These are phyloP conservation scores for Hydrochoerus hydrochaeris DNA, from an alignment of 2,113 vertebrate species.

Conservation along the genomic window DNA sequence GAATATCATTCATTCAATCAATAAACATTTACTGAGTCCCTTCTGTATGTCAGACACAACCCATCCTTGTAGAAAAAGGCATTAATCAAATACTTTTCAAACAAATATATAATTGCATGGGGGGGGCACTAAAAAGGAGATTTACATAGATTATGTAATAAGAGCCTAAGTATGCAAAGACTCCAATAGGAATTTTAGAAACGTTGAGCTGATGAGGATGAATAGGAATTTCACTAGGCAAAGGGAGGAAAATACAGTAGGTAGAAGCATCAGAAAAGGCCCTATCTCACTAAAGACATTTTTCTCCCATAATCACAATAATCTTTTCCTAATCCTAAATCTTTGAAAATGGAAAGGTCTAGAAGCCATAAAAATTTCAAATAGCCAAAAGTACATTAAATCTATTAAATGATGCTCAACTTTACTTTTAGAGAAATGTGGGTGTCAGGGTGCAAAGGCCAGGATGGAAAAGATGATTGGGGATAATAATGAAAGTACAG, in stretches of 20 bases:
- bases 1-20: conserved; percentile 65
- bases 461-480: not conserved
- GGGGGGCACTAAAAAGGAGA: not conserved
- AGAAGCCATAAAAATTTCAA: conserved; percentile 18
- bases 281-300: conserved; percentile 12
- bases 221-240: not conserved
- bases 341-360: conserved; percentile 59
- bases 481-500: not conserved
- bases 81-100: conserved; percentile 62
- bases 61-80: conserved; percentile 26
- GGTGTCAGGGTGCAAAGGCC: not conserved
- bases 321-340: conserved; percentile 60
- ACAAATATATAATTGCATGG: conserved; percentile 54
- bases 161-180: not conserved
- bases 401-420: conserved; percentile 43
- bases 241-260: not conserved
- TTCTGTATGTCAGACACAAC: conserved; percentile 33
- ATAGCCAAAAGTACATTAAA: conserved; percentile 25
- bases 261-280: not conserved
- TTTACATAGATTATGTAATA: not conserved
- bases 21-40: conserved; percentile 64
- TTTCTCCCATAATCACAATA: conserved; percentile 4
- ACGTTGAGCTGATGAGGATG: not conserved
- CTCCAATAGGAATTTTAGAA: not conserved
- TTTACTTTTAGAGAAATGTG: not conserved